A percentile compares a stretch with the other conserved stretches of the same genome.
Conservation (phyloP, 2,888 invertebrate species). For the Arge pagana region DNA sequence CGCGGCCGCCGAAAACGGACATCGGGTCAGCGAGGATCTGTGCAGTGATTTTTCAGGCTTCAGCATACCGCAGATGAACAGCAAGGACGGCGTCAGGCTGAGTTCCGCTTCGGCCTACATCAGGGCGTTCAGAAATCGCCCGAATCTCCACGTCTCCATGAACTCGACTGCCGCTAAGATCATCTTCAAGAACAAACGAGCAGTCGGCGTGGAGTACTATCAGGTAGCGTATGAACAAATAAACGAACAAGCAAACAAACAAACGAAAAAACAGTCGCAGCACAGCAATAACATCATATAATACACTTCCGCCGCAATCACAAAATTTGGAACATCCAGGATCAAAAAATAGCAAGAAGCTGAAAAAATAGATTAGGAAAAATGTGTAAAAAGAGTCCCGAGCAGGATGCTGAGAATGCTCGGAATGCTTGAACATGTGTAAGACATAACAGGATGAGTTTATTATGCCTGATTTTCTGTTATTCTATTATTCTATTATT, state of each 20-base stretch:
- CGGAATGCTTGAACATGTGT: no score
- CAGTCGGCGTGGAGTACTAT: conserved; percentile 65
- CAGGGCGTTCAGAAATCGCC: conserved; percentile 61
- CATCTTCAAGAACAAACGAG: conserved; percentile 57
- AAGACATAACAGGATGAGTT: no score
- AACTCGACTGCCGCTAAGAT: conserved; percentile 66
- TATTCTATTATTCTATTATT: no score
- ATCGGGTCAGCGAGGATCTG: conserved; percentile 66
- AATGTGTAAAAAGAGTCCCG: no score
- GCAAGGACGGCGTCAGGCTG: conserved; percentile 66
- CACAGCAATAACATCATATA: no score
- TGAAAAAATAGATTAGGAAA: no score
- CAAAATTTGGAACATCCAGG: no score
- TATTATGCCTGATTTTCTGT: no score
- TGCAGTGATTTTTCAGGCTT: conserved; percentile 69
- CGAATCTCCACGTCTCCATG: conserved; percentile 66
- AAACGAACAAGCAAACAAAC: background rate
- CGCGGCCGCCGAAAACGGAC: conserved; percentile 67
- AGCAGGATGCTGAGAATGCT: no score
- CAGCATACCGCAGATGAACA: conserved; percentile 67
- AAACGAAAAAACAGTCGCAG: no score
- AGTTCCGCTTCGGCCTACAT: conserved; percentile 67
- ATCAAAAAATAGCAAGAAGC: no score
- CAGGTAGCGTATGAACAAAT: conserved; percentile 28
- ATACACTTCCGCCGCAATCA: no score